A percentile compares a stretch with the other conserved stretches of the same genome.
These are phyloP conservation scores for Drosophila bocki DNA, from an alignment of 1,140 invertebrate species.

Conservation along the genomic window DNA sequence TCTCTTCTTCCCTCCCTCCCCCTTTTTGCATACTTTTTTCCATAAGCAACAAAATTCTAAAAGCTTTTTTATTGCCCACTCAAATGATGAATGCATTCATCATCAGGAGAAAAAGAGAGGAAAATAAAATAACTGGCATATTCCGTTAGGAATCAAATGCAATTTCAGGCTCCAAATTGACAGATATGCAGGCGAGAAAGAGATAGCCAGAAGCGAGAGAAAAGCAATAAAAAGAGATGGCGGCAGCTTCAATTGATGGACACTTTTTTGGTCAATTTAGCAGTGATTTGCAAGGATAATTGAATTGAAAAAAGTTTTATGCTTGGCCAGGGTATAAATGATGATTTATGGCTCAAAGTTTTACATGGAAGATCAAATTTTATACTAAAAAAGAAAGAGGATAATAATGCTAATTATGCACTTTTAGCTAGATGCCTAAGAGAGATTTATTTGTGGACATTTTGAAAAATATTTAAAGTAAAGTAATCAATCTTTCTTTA, in stretches of 20 bases:
- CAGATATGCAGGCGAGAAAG: conserved; percentile 42
- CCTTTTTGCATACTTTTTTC: neutral
- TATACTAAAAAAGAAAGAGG: neutral
- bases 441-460: too few relatives aligned
- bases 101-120: conserved; percentile 4
- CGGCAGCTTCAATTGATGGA: conserved; percentile 35
- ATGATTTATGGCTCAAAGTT: conserved; percentile 35
- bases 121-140: conserved; percentile 51
- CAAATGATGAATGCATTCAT: conserved; percentile 50
- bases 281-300: conserved; percentile 47
- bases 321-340: conserved; percentile 8
- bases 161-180: conserved; percentile 58
- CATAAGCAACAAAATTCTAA: conserved; percentile 28
- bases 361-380: neutral
- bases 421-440: neutral
- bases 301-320: conserved; percentile 46
- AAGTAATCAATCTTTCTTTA: neutral
- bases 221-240: conserved; percentile 17
- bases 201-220: neutral
- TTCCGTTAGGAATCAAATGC: conserved; percentile 55
- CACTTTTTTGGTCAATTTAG: conserved; percentile 53
- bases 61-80: conserved; percentile 53
- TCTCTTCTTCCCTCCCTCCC: too few relatives aligned
- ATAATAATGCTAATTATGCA: neutral
- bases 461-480: neutral